phyloP scores from a whole-genome alignment of 2,113 vertebrate species.

The Cyprinus carpio region DNA sequence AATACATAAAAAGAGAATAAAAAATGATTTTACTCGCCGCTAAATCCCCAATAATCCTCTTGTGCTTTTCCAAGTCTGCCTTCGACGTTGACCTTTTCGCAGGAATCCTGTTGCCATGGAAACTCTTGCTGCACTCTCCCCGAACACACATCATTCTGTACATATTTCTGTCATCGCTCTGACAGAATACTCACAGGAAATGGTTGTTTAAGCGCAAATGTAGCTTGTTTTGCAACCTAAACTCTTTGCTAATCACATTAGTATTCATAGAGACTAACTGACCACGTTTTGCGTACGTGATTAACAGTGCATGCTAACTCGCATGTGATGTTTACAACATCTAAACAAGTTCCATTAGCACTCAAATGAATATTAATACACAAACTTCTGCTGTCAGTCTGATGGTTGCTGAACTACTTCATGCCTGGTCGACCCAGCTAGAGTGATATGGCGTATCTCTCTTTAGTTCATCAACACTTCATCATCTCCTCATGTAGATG shows the following conservation, averaged over 20 bases:
- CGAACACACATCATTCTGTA: conserved; percentile 40
- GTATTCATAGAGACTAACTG: background rate
- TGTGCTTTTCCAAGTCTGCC: conserved; percentile 73
- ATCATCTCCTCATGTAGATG: conserved; percentile 15
- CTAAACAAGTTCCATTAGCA: background rate
- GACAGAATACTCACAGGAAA: conserved; percentile 53
- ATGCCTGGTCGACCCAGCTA: background rate
- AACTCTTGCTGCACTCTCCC: conserved; percentile 63
- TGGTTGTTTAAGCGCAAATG: background rate
- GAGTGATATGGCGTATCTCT: background rate
- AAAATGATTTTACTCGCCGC: conserved; percentile 68
- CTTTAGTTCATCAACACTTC: conserved; percentile 11
- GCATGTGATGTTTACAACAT: background rate
- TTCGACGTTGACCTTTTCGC: conserved; percentile 78
- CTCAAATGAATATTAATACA: conserved; percentile 26
- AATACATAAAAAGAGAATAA: conserved; percentile 69
- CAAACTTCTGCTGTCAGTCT: conserved; percentile 28
- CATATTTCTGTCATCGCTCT: conserved; percentile 61
- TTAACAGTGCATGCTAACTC: background rate
- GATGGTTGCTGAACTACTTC: conserved; percentile 1
- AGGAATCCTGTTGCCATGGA: conserved; percentile 79
- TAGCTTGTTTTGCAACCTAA: background rate
- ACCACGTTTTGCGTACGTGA: background rate
- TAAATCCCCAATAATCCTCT: conserved; percentile 72
- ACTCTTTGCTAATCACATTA: conserved; percentile 9